These are phyloP conservation scores for Disparrhopalites patrizii DNA, from an alignment of 2,888 invertebrate genomes.

Conservation along the genomic window DNA sequence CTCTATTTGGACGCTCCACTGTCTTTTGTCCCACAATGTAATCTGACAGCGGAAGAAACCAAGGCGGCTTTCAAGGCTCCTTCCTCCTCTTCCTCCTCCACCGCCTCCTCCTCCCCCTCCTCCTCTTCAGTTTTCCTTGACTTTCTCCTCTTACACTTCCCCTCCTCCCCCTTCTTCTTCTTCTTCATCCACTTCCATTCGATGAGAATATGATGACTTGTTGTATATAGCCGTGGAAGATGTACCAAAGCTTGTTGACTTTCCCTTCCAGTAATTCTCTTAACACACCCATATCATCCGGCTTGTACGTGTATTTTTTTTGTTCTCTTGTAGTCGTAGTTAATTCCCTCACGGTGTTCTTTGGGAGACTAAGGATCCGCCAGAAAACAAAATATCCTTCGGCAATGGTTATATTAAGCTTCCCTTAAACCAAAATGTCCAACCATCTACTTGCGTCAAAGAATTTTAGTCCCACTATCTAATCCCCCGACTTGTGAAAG, in stretches of 20 bases:
- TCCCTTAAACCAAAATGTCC: no score
- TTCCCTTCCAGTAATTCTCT: conserved; percentile 6
- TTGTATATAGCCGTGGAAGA: conserved; percentile 26
- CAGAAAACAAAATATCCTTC: no score
- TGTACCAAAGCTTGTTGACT: conserved; percentile 18
- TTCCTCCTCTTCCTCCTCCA: neutral
- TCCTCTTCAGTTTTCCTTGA: no score
- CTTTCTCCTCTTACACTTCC: no score
- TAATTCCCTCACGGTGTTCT: no score
- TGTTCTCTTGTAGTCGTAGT: no score
- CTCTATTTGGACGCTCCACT: conserved; percentile 12
- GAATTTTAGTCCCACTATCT: no score
- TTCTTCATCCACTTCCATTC: neutral
- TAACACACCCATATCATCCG: neutral
- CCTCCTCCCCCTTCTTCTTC: conserved; percentile 1
- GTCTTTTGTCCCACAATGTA: conserved; percentile 37
- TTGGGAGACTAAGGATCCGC: no score
- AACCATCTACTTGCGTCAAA: no score
- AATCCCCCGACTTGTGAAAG: no score
- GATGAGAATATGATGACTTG: conserved; percentile 25
- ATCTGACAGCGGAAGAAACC: conserved; percentile 49
- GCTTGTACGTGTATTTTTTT: no score
- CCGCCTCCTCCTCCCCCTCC: neutral
- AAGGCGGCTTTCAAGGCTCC: conserved; percentile 29
- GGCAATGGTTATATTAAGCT: no score